Base-by-base conservation (phyloP, 1,140 invertebrate species). In the Megalopta genalis region DNA sequence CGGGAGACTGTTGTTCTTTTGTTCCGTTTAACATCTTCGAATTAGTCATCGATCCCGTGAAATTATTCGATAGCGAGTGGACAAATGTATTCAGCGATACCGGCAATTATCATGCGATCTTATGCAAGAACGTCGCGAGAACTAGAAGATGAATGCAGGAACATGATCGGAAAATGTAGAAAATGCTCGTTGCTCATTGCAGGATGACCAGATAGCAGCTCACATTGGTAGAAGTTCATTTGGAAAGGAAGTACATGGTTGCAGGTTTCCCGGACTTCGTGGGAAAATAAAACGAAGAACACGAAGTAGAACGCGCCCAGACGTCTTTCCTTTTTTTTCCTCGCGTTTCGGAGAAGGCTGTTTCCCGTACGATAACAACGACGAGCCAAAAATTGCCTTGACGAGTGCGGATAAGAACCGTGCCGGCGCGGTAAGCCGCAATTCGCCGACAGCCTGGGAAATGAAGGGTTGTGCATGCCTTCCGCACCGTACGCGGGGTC, bases 361-460 rank as follows among this genome's bases (percentile, higher is more conserved):
- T 2, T 21, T 37, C 14, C 5, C 27, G 60, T 21, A 16, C 27
- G 60, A 63, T 63, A 63, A 63, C 27, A 37, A 37, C 60, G 32
- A 63, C 27, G 14, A 63, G 60, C 57, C 42, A 42, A n/a, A 23
- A 49, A 49, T 67, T 25, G 16, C 42, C 10, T 7, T 42, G 14
- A 67, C 16, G 42, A 25, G 21, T 67, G 64, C 46, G 82, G 77
- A 85, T 84, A 85, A 85, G 82, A 85, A 80, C 71, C 72, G 82
- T 84, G 83, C 81, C 46, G 77, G 76, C 81, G 70, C 73, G 83
- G 82, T 85, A 85, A 81, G 79, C 82, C 83, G 76, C 83, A 57
- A 77, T 85, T 85, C 69, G 73, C 83, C 71, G 57, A 77, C 70
- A 63, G 78, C 79, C 78, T 85, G 84, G 84, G 84, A 85, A 85